Evolutionary conservation across 2,888 invertebrate genomes (phyloP), one percentile per base, ranked within the genome.

Genomic region (Tenthredo notha): DNA sequence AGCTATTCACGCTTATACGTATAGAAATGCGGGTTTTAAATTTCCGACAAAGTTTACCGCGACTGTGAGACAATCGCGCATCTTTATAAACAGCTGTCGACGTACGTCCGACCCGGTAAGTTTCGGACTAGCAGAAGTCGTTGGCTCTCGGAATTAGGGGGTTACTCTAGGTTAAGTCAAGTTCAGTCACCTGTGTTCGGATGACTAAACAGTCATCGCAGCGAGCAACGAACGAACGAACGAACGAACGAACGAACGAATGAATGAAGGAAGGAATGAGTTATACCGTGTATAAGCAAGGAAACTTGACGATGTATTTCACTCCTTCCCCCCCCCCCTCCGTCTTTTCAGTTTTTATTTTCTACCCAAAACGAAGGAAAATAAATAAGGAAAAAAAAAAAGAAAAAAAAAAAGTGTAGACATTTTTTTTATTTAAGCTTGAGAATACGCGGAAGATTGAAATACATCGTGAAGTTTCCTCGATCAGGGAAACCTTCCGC

Each of bases 141-240:
- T 80, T 70, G 83, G 67, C 83, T 83, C 83, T 47, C 67, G 67
- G 70, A 83, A 83, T 83, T 83, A 65, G 83, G 83, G 83, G 83
- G 83, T 83, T 83, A 83, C 83, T 83, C 83, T 70, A 70, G 83
- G 83, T 83, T 83, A 83, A 83, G 83, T 70, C 65, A 83, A 83
- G 83, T 83, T 83, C 83, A 83, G 83, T 83, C 83, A 83, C 83
- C 83, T 83, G 83, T 70, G 47, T 83, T 70, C 83, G 67, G 83
- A 83, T 83, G 83, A 83, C 83, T 70, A 67, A 83, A 83, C 83
- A 83, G 83, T 83, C 83, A 83, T 83, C 83, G 83, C 83, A 47
- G 65, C 83, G 67, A 65, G 70, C 67, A 47, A 33, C 83, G 83
- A 80, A 25, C 61, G 50, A 40, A 40, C 61, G 61, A 61, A 80